These are phyloP conservation scores for Apogon talboti DNA, from an alignment of 2,797 vertebrate species.

Conservation along the genomic window DNA sequence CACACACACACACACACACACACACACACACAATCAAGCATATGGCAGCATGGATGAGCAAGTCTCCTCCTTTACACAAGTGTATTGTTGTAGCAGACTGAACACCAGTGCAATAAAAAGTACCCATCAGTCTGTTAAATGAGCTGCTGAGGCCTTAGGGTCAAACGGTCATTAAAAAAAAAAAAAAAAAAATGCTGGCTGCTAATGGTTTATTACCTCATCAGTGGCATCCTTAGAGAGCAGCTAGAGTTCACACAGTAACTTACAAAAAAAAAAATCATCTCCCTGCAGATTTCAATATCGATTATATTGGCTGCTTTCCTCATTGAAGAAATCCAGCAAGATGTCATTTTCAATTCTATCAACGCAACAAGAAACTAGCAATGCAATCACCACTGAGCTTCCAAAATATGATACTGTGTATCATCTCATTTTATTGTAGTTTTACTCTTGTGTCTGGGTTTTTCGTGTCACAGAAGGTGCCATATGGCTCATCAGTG, in stretches of 20 bases:
- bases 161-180: slow-evolving; percentile 37
- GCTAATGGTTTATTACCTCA: slow-evolving; percentile 7
- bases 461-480: slow-evolving; percentile 27
- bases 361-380: background rate
- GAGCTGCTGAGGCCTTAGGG: slow-evolving; percentile 37
- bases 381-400: background rate
- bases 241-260: background rate
- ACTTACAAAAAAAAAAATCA: background rate
- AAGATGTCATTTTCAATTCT: background rate
- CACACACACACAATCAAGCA: slow-evolving; percentile 38
- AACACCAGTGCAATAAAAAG: slow-evolving; percentile 68
- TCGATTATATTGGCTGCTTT: background rate
- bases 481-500: slow-evolving; percentile 62
- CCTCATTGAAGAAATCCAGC: background rate
- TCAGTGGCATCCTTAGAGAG: slow-evolving; percentile 3
- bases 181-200: slow-evolving; percentile 8
- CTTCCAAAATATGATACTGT: background rate
- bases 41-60: slow-evolving; percentile 67
- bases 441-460: background rate
- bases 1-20: background rate
- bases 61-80: slow-evolving; percentile 54
- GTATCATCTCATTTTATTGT: slow-evolving; percentile 7
- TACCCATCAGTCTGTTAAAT: slow-evolving; percentile 51
- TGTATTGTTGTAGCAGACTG: slow-evolving; percentile 67
- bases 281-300: background rate